phyloP scores from a whole-genome alignment of 2,888 invertebrate species.

The Agrilus mali region DNA sequence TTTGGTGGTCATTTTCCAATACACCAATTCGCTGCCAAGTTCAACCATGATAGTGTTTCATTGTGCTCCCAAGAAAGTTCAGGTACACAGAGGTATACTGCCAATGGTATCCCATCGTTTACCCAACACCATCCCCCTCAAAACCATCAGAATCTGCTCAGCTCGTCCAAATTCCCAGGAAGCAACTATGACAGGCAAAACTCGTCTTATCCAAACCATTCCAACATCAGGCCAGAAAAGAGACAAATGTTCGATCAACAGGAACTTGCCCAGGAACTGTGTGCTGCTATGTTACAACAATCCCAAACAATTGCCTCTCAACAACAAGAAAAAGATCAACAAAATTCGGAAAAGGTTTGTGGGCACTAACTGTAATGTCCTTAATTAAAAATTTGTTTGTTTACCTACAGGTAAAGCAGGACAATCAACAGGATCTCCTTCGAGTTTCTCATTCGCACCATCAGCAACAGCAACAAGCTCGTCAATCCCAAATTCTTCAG shows the following conservation, averaged over 20 bases:
- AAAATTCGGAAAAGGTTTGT: slow-evolving; percentile 23
- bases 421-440: slow-evolving; percentile 18
- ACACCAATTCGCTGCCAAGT: slow-evolving; percentile 72
- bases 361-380: too few relatives aligned
- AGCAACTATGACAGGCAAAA: slow-evolving; percentile 25
- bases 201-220: slow-evolving; percentile 23
- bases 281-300: slow-evolving; percentile 27
- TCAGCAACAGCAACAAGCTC: slow-evolving; percentile 14
- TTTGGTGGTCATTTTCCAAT: slow-evolving; percentile 74
- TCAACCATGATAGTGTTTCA: slow-evolving; percentile 35
- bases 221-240: slow-evolving; percentile 26
- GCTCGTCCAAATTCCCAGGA: slow-evolving; percentile 23
- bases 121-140: slow-evolving; percentile 32
- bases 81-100: slow-evolving; percentile 27
- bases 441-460: slow-evolving; percentile 11
- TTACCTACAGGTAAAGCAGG: slow-evolving; percentile 18
- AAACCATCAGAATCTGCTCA: slow-evolving; percentile 23
- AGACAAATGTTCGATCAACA: slow-evolving; percentile 26
- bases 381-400: neutral
- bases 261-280: slow-evolving; percentile 28
- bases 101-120: slow-evolving; percentile 37
- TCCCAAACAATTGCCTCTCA: slow-evolving; percentile 14
- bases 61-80: slow-evolving; percentile 14
- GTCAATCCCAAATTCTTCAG: slow-evolving; percentile 14
- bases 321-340: slow-evolving; percentile 18